These are phyloP conservation scores for Branchipolynoe longqiensis DNA, from an alignment of 2,888 invertebrate species.

Conservation along the genomic window DNA sequence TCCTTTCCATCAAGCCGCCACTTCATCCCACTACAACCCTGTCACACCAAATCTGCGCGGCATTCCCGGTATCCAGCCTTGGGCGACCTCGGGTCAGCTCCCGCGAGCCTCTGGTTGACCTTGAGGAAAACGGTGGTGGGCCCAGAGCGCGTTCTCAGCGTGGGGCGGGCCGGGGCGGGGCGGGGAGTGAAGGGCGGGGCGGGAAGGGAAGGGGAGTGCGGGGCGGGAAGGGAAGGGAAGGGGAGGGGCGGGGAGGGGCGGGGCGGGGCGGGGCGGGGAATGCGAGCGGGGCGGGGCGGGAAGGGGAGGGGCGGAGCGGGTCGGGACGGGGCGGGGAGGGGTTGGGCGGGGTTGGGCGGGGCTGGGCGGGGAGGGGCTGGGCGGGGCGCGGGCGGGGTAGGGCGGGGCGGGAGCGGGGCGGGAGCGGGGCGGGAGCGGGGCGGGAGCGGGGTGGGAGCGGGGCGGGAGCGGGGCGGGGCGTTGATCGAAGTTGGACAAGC, in stretches of 20 bases:
- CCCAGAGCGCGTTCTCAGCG: too few relatives aligned
- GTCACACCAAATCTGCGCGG: too few relatives aligned
- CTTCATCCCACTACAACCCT: too few relatives aligned
- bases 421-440: neutral
- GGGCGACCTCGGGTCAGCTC: too few relatives aligned
- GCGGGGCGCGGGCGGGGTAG: neutral
- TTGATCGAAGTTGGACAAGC: too few relatives aligned
- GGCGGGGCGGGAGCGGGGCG: neutral
- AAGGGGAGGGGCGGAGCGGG: neutral
- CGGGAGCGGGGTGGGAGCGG: neutral
- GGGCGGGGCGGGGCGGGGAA: neutral
- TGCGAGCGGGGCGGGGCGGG: neutral
- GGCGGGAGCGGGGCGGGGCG: neutral
- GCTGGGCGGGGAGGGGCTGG: neutral
- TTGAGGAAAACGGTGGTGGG: too few relatives aligned
- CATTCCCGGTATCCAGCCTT: too few relatives aligned
- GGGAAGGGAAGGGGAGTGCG: neutral
- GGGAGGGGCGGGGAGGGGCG: neutral
- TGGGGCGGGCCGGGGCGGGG: slow-evolving; percentile 8
- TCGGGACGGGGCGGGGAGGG: neutral
- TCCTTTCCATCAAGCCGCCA: too few relatives aligned
- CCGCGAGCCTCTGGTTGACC: too few relatives aligned
- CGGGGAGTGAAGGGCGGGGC: neutral
- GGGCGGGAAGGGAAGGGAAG: neutral
- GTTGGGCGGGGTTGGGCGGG: neutral